Evolutionary conservation across 2,888 invertebrate species (phyloP).

Genomic region (Epicampocera succincta): DNA sequence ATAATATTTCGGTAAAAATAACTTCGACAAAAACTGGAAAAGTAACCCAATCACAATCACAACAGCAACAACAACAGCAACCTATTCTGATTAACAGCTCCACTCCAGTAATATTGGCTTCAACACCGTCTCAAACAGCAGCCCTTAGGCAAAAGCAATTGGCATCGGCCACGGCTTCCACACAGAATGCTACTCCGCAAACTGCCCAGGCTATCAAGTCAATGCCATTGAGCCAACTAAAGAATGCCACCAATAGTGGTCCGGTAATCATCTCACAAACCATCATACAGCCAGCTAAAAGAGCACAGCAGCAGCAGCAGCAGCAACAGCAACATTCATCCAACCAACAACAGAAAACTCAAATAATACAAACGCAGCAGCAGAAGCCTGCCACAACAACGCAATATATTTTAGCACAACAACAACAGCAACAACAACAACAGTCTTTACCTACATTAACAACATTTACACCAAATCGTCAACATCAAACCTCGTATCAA

Average conservation of each 20-base stretch:
- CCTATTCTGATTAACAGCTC: constrained; percentile 79
- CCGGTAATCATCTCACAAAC: constrained; percentile 81
- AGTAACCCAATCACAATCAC: constrained; percentile 39
- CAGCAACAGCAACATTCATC: constrained; percentile 62
- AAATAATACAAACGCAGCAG: constrained; percentile 57
- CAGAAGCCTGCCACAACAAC: constrained; percentile 71
- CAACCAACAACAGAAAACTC: constrained; percentile 72
- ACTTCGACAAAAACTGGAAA: constrained; percentile 78
- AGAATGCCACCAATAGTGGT: constrained; percentile 79
- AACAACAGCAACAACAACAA: constrained; percentile 67
- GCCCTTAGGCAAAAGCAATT: constrained; percentile 76
- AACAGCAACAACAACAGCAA: constrained; percentile 74
- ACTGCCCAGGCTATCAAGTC: constrained; percentile 79
- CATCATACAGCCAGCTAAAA: constrained; percentile 81
- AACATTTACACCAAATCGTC: constrained; percentile 77
- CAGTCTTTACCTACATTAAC: constrained; percentile 78
- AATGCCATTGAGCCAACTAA: constrained; percentile 79
- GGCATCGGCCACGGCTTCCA: constrained; percentile 66
- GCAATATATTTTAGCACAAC: constrained; percentile 78
- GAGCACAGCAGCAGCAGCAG: constrained; percentile 70
- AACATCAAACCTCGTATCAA: constrained; percentile 78
- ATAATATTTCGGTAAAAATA: constrained; percentile 80
- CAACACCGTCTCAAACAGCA: constrained; percentile 75
- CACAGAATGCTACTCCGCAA: constrained; percentile 72
- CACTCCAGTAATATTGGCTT: constrained; percentile 79